Conservation (phyloP, 2,888 invertebrate genomes). For the Cancer borealis region DNA sequence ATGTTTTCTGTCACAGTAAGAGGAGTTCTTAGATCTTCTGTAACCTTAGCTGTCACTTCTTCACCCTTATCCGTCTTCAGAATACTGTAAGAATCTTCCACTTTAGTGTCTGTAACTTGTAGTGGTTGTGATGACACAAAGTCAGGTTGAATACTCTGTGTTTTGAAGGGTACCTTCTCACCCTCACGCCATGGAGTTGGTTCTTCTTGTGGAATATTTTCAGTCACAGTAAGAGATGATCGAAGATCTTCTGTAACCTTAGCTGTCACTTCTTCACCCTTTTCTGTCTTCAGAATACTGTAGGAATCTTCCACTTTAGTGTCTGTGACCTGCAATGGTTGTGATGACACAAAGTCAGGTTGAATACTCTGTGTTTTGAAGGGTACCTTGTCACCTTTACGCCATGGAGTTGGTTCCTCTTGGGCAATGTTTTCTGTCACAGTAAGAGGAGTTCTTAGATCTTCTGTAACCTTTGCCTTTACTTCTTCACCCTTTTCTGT, state of each 20-base stretch:
- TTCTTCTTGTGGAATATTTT: conserved; percentile 58
- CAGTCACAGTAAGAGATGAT: conserved; percentile 58
- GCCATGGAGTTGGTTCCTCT: conserved; percentile 57
- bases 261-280: conserved; percentile 52
- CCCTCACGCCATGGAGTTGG: conserved; percentile 55
- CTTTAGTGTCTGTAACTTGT: conserved; percentile 79
- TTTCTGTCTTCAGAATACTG: conserved; percentile 29
- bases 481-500: conserved; percentile 45
- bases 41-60: no score
- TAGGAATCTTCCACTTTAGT: conserved; percentile 61
- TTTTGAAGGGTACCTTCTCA: conserved; percentile 53
- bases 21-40: no score
- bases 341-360: conserved; percentile 57
- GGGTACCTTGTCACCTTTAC: conserved; percentile 64
- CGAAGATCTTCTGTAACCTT: conserved; percentile 62
- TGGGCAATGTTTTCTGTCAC: conserved; percentile 63
- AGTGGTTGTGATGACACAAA: no score
- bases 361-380: conserved; percentile 56
- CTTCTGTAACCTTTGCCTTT: conserved; percentile 61
- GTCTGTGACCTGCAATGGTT: conserved; percentile 57
- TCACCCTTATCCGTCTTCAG: no score
- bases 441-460: conserved; percentile 48
- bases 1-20: no score
- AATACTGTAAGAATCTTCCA: conserved; percentile 80
- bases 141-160: no score